phyloP scores from a whole-genome alignment of 1,140 invertebrate species.

The Scylla paramamosain region DNA sequence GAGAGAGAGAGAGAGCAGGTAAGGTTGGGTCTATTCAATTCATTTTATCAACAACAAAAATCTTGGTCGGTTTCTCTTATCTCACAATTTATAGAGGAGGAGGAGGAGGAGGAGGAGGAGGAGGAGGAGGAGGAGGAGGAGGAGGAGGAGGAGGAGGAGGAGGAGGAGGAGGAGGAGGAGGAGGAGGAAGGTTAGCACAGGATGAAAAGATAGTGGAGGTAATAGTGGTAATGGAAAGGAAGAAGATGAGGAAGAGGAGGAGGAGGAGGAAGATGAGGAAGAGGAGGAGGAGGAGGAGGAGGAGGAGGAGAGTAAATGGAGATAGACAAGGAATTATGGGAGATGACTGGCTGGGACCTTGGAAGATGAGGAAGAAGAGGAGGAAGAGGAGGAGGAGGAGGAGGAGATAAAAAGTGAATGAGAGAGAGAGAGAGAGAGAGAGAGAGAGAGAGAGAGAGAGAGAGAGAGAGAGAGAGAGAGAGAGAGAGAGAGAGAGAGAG shows the following conservation, averaged over 20 bases:
- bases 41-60: no score
- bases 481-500: no score
- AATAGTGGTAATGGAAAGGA: neutral
- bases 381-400: neutral
- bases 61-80: no score
- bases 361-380: neutral
- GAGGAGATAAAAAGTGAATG: neutral
- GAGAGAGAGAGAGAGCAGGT: slow-evolving; percentile 16
- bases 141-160: neutral
- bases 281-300: neutral
- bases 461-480: neutral
- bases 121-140: neutral
- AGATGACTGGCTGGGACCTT: neutral
- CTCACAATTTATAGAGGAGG: no score
- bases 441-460: neutral
- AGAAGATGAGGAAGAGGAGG: neutral
- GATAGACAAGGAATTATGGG: neutral
- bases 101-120: neutral
- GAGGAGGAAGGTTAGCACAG: neutral
- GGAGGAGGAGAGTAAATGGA: neutral
- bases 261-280: neutral
- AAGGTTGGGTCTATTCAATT: no score
- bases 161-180: neutral
- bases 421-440: neutral
- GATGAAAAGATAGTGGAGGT: neutral